Conservation (phyloP, 2,888 invertebrate species). For the Pardosa pseudoannulata region DNA sequence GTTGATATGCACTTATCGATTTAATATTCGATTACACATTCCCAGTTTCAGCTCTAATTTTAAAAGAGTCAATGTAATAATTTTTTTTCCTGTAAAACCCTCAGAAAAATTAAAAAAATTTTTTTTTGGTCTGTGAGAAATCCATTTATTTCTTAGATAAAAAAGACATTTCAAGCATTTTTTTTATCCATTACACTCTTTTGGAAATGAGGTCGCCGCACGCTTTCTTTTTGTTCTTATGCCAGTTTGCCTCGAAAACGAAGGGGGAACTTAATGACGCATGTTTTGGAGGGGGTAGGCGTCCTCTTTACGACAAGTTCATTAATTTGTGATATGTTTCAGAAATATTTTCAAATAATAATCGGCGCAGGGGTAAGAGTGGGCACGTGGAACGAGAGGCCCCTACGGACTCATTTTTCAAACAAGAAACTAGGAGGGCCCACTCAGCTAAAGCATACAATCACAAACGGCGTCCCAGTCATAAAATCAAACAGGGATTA, state of each 20-base stretch:
- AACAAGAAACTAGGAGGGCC: background rate
- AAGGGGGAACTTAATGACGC: constrained; percentile 33
- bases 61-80: too few species aligned
- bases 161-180: too few species aligned
- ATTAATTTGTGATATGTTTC: constrained; percentile 60
- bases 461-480: background rate
- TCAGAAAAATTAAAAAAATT: too few species aligned
- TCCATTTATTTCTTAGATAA: too few species aligned
- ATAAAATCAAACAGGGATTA: background rate
- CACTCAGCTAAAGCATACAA: background rate
- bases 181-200: too few species aligned
- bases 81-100: too few species aligned
- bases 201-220: too few species aligned
- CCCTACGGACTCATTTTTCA: constrained; percentile 1
- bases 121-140: too few species aligned
- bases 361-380: constrained; percentile 18
- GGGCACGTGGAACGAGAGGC: background rate
- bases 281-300: constrained; percentile 21
- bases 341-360: constrained; percentile 42
- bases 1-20: too few species aligned
- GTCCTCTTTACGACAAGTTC: constrained; percentile 48
- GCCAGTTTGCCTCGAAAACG: constrained; percentile 16
- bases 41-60: too few species aligned
- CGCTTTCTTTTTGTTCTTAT: constrained; percentile 1
- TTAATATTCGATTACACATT: too few species aligned